Base-by-base conservation (phyloP, 2,797 vertebrate species). In the Dallia pectoralis region DNA sequence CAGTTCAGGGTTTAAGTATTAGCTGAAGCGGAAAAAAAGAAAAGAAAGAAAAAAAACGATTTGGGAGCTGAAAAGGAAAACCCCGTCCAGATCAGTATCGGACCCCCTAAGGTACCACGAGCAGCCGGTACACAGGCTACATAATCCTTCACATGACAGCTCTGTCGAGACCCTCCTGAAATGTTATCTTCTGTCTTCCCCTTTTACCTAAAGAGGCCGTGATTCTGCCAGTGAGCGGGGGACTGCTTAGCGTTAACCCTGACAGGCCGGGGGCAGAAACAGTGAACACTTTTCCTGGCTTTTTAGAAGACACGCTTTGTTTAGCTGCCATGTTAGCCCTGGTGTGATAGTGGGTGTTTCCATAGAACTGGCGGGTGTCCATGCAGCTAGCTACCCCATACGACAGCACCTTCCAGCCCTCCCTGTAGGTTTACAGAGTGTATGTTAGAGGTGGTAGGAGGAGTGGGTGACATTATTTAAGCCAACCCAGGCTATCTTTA, bases 81-180 rank as follows among this genome's bases (percentile, higher is more conserved):
- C 85, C 88, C 84, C 83, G 89, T 83, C 80, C n/a, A 85, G 91
- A 93, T 92, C 84, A 85, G 83, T 90, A 92, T 94, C 90, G 89
- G 91, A 91, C 91, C 91, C 92, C 90, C 90, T 89, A 85, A 22
- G 18, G 88, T 53, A 89, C 88, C 79, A 88, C 89, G 91, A 88
- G 91, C 90, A 87, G 90, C 85, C 84, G 82, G 78, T 73, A 80
- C 80, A 87, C 79, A 67, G 22, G 85, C 85, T 79, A 90, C 88
- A 91, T 93, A 91, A 94, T 93, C 91, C 93, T 53, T 85, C 89
- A 92, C 89, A 90, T 86, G 91, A 93, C 92, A 94, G 93, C 74
- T 80, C 84, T 84, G 89, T 77, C 92, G 88, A 93, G 91, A 93
- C 86, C 91, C 77, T 80, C 67, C 85, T 79, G 93, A 94, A 93